Base-by-base conservation (phyloP, 2,797 vertebrate species). In the Lophius americanus region DNA sequence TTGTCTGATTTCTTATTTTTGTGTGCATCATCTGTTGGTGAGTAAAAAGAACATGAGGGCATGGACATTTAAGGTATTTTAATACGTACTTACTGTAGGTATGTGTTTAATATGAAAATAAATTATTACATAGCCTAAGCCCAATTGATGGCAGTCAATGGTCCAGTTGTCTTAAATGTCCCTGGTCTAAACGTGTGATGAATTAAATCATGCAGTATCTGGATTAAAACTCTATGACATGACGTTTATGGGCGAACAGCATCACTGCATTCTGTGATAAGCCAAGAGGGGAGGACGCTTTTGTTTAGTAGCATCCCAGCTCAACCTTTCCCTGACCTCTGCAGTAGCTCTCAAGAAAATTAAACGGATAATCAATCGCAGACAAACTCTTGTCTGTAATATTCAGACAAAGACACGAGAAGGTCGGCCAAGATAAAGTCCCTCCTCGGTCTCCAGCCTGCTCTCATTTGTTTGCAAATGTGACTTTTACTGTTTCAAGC, bases 261-360 rank as follows among this genome's bases (percentile, higher is more conserved):
- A 81, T 83, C 68, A 56, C 61, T 68, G 74, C 42, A 52, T 78
- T 80, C 60, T 85, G 49, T 14, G 55, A 85, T 84, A 74, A 85
- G 70, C 68, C 23, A 56, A 37, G 46, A 37, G 49, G 68, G 72
- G 71, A 47, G 57, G 57, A 39, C 2, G 62, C 74, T 76, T 87
- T 90, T 89, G 84, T 91, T 88, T 70, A 52, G 60, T 60, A 48
- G 75, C 49, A 72, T 83, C 73, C 65, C 41, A 57, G 56, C 69
- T 70, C 57, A 58, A 82, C 87, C 85, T 85, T 77, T 82, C 65
- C 5, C 0, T 81, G 70, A 89, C 87, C 87, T 87, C 80, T 33
- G 39, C 56, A 70, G 41, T 44, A 73, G 59, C 66, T 46, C 47
- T 76, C 7, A 57, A 76, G 66, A 76, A 85, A 82, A 80, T 62